These are phyloP conservation scores for Chromis chromis DNA, from an alignment of 2,797 vertebrate genomes.

Conservation along the genomic window DNA sequence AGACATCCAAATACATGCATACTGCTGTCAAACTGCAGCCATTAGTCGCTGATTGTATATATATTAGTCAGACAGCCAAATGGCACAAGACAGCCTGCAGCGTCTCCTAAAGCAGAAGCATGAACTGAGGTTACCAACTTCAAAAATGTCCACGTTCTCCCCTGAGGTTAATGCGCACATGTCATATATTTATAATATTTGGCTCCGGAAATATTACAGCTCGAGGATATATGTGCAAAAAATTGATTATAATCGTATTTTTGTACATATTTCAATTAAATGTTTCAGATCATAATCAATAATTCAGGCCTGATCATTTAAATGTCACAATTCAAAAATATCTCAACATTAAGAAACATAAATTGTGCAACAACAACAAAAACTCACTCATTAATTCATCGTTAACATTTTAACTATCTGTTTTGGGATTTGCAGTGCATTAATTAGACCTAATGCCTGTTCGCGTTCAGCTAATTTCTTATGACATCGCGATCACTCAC, in stretches of 20 bases:
- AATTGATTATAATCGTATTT: too few species aligned
- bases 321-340: neutral
- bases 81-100: too few species aligned
- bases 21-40: too few species aligned
- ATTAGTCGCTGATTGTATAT: too few species aligned
- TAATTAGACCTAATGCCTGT: constrained; percentile 64
- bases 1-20: too few species aligned
- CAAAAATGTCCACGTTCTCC: too few species aligned
- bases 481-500: constrained; percentile 76
- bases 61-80: too few species aligned
- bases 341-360: neutral
- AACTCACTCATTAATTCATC: constrained; percentile 35
- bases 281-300: neutral
- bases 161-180: too few species aligned
- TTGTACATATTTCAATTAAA: too few species aligned
- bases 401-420: constrained; percentile 30
- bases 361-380: neutral
- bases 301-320: neutral
- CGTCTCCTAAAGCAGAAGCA: too few species aligned
- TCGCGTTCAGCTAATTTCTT: constrained; percentile 75
- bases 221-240: neutral
- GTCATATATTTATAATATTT: neutral
- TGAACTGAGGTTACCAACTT: too few species aligned
- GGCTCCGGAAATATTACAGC: neutral
- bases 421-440: constrained; percentile 46